Evolutionary conservation across 2,888 invertebrate genomes (phyloP).

Genomic region (Lathronympha strigana): DNA sequence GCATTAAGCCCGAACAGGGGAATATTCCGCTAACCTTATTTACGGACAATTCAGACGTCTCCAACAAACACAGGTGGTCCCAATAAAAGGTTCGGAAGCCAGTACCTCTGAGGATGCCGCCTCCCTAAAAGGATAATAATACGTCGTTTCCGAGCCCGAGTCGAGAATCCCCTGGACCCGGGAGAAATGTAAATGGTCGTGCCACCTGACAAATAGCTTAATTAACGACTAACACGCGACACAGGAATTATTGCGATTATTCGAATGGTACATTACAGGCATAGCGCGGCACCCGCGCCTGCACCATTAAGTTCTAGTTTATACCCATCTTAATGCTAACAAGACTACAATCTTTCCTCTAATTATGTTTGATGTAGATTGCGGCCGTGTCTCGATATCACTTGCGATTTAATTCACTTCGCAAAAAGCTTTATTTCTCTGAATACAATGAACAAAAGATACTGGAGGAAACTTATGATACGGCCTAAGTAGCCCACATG

Average conservation of each 20-base stretch:
- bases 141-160: constrained; percentile 76
- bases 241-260: constrained; percentile 72
- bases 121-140: constrained; percentile 84
- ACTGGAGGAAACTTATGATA: constrained; percentile 60
- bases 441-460: constrained; percentile 71
- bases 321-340: constrained; percentile 53
- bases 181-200: constrained; percentile 81
- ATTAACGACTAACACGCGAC: constrained; percentile 80
- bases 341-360: constrained; percentile 55
- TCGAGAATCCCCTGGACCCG: constrained; percentile 67
- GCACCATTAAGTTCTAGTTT: constrained; percentile 54
- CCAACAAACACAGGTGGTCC: constrained; percentile 81
- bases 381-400: constrained; percentile 38
- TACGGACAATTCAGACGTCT: constrained; percentile 83
- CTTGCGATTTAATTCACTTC: constrained; percentile 46
- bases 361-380: constrained; percentile 50
- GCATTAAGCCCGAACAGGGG: constrained; percentile 69
- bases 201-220: constrained; percentile 82
- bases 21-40: constrained; percentile 81
- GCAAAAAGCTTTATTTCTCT: constrained; percentile 51
- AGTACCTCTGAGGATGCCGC: constrained; percentile 75
- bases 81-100: constrained; percentile 78
- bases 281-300: constrained; percentile 46
- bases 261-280: constrained; percentile 61
- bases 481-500: constrained; percentile 70